Evolutionary conservation across 2,797 vertebrate species (phyloP).

Genomic region (Pterois miles): DNA sequence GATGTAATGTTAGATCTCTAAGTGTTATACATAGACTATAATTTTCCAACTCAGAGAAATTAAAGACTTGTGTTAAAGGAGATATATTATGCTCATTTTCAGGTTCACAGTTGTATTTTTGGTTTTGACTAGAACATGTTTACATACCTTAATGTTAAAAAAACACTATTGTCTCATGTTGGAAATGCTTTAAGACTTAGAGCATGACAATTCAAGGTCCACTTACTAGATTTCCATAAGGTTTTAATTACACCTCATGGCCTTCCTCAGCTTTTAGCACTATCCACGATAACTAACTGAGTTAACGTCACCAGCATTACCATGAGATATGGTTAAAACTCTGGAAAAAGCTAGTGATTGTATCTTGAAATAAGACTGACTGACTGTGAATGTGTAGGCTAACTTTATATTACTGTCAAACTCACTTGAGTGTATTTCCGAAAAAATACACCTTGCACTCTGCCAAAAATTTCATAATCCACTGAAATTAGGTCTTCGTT

Average conservation of each 20-base stretch:
- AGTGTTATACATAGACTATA: no score
- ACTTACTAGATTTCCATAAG: background rate
- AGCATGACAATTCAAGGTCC: background rate
- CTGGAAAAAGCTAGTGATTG: background rate
- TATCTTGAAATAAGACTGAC: background rate
- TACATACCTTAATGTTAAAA: background rate
- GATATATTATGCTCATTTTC: background rate
- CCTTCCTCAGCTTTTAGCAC: background rate
- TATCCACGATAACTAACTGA: background rate
- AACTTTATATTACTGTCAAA: constrained; percentile 13
- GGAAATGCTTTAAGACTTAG: no score
- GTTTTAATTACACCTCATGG: background rate
- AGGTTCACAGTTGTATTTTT: background rate
- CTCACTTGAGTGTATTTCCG: constrained; percentile 95
- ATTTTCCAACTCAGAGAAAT: background rate
- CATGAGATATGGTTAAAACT: background rate
- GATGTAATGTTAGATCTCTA: background rate
- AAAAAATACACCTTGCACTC: constrained; percentile 96
- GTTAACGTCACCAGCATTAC: background rate
- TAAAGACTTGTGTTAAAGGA: background rate
- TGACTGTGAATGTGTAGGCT: background rate
- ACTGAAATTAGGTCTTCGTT: constrained; percentile 86
- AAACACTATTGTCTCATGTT: background rate
- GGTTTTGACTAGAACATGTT: background rate
- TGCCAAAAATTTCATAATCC: constrained; percentile 93